These are phyloP conservation scores for Coelopa frigida DNA, from an alignment of 1,140 invertebrate species.

Conservation along the genomic window DNA sequence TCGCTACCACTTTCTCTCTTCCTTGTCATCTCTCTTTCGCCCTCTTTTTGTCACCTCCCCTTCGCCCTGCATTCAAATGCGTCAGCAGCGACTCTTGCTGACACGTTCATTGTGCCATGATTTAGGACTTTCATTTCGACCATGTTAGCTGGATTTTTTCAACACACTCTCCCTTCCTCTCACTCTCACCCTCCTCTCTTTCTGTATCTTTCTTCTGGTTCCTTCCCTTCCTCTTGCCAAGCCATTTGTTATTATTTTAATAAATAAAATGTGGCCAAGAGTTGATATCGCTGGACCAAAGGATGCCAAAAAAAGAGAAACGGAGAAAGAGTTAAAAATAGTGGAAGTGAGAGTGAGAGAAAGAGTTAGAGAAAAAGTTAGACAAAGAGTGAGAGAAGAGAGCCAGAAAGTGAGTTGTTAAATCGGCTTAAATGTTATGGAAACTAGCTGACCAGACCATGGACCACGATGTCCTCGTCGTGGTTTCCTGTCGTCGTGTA, in stretches of 20 bases:
- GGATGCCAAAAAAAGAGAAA: too few species aligned
- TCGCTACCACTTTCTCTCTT: too few species aligned
- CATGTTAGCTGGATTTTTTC: too few species aligned
- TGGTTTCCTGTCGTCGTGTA: too few species aligned
- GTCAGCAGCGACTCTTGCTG: constrained; percentile 5
- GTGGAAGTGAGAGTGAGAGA: not conserved
- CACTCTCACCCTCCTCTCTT: too few species aligned
- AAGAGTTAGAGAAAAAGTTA: not conserved
- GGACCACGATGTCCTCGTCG: too few species aligned
- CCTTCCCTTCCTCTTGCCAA: too few species aligned
- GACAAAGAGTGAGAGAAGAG: not conserved
- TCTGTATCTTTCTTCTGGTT: too few species aligned
- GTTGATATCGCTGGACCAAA: not conserved
- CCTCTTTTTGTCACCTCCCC: too few species aligned
- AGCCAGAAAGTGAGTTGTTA: constrained; percentile 2
- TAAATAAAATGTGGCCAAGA: constrained; percentile 5
- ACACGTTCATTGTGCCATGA: not conserved
- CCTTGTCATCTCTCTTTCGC: too few species aligned
- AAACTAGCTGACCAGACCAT: not conserved
- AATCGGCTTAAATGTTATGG: constrained; percentile 15
- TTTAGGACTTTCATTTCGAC: constrained; percentile 12
- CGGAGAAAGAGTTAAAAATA: not conserved
- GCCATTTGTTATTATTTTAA: constrained; percentile 12
- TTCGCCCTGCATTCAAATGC: constrained; percentile 10
- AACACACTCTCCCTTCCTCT: too few species aligned